Evolutionary conservation across 1,140 invertebrate species (phyloP), one percentile per base, ranked within the genome.

Genomic region (Drosophila erecta): DNA sequence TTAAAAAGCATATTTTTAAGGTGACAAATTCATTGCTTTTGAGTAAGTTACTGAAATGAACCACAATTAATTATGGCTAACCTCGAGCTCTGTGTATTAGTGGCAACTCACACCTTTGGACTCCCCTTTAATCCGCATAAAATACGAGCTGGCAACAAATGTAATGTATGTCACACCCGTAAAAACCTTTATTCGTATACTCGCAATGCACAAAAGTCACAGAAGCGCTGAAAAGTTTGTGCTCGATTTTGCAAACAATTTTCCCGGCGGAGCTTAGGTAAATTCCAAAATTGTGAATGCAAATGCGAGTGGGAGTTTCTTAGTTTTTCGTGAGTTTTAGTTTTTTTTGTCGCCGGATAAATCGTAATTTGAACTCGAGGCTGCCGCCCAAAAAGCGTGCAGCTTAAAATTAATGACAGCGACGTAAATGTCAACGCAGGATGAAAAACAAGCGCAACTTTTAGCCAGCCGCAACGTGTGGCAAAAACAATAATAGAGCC

Each of bases 371-470:
- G 40, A 15, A 69, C 49, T 46, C 37, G 50, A 24, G 30, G 60
- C 60, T 24, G 59, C 59, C 35, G 43, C 55, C 59, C 40, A 66
- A 70, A 56, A 65, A 72, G 81, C 61, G 66, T 71, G 65, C 83
- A 79, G 83, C 79, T 86, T 86, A 83, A 86, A 87, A 86, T 86
- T 87, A 86, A 86, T 81, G 83, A 87, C 83, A 76, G 64, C 74
- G 46, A 75, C 76, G 83, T 87, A 87, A 78, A 86, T 87, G 83
- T 86, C 81, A 86, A 79, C 83, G 74, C 64, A 50, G 70, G 55
- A 76, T 86, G 78, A 86, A 86, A 86, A 87, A 86, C 83, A 78
- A 81, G 62, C 64, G 38, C 70, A 87, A 86, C 78, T 86, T 70
- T 83, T 81, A 74, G 24, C 59, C 69, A 65, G 71, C 78, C 73